Percentiles rank a stretch among this genome's conserved stretches.
These are phyloP conservation scores for Taphrorychus bicolor DNA, from an alignment of 2,888 invertebrate genomes.

Conservation along the genomic window DNA sequence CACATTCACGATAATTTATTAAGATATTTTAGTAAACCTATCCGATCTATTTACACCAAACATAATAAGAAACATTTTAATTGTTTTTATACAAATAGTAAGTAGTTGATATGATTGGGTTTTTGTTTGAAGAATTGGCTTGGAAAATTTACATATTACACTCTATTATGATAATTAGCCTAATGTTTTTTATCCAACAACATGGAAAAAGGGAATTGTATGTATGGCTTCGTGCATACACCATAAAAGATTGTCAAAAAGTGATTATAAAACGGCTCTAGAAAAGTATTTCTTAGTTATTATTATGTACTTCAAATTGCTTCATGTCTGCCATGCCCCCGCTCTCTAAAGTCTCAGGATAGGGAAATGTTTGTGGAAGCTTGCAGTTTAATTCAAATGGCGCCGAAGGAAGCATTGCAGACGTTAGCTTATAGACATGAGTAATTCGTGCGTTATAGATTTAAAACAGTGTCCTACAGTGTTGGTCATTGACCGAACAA, in stretches of 20 bases:
- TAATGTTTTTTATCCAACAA: slow-evolving; percentile 5
- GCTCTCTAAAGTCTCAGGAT: background rate
- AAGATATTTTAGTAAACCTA: slow-evolving; percentile 41
- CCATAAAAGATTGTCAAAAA: slow-evolving; percentile 34
- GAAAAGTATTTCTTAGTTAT: slow-evolving; percentile 13
- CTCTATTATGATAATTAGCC: slow-evolving; percentile 9
- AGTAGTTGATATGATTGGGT: slow-evolving; percentile 40
- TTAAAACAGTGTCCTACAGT: background rate
- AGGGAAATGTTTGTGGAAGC: background rate
- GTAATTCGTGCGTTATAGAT: background rate
- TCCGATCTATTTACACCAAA: slow-evolving; percentile 55
- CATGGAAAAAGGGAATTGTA: slow-evolving; percentile 6
- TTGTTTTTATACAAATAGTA: slow-evolving; percentile 50
- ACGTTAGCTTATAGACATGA: background rate
- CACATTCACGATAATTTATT: slow-evolving; percentile 47
- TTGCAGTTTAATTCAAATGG: too few relatives aligned
- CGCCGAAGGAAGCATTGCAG: background rate
- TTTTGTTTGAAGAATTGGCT: slow-evolving; percentile 44
- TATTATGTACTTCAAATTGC: background rate
- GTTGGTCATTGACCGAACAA: too few relatives aligned
- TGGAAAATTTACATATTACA: slow-evolving; percentile 40
- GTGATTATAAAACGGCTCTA: slow-evolving; percentile 24
- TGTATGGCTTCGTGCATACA: slow-evolving; percentile 27
- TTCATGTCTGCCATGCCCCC: background rate
- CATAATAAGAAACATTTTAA: slow-evolving; percentile 46